Conservation (phyloP, 2,113 vertebrate genomes). For the Diglossa brunneiventris region DNA sequence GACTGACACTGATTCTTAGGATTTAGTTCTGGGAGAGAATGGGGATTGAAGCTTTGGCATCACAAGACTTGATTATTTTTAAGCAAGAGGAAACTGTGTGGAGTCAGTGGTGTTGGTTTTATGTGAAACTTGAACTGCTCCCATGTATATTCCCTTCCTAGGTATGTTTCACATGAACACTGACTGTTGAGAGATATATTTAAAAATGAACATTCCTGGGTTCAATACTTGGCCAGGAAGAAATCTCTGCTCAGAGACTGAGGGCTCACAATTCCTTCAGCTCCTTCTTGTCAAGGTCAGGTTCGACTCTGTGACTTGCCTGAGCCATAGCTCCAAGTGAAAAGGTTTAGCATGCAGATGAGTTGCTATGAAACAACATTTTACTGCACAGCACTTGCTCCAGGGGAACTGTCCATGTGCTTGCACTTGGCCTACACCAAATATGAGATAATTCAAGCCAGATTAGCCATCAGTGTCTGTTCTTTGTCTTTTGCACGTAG, state of each 20-base stretch:
- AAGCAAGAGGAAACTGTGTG: background rate
- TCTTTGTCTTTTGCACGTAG: background rate
- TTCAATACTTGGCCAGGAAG: background rate
- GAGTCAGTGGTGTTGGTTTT: background rate
- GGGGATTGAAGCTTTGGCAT: background rate
- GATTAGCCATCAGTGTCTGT: background rate
- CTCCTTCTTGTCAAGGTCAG: background rate
- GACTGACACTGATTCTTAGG: background rate
- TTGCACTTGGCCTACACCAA: background rate
- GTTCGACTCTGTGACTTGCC: background rate
- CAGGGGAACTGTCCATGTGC: background rate
- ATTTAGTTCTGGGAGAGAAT: background rate
- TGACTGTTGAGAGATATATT: background rate
- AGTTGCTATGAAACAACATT: background rate
- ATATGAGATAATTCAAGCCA: background rate
- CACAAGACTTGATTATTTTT: background rate
- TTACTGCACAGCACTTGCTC: background rate
- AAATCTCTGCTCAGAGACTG: background rate
- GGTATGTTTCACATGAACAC: background rate
- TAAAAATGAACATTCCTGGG: background rate
- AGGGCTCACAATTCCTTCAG: background rate
- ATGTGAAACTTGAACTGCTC: background rate
- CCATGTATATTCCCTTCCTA: background rate
- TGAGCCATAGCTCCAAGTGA: background rate
- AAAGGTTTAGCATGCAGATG: background rate